Evolutionary conservation across 2,888 invertebrate species (phyloP), one percentile per base, ranked within the genome.

Genomic region (Dryobotodes eremita): DNA sequence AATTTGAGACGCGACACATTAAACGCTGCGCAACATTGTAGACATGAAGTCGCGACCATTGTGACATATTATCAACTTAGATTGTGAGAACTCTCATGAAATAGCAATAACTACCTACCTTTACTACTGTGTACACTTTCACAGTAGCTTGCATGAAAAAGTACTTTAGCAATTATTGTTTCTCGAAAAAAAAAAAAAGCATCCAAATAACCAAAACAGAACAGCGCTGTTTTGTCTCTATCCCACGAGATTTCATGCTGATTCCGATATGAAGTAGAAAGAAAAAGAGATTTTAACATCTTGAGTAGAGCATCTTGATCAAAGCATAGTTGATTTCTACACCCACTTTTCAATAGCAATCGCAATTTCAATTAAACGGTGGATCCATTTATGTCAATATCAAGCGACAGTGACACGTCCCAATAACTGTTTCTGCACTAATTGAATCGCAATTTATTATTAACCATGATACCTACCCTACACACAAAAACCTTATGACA

Each of bases 1-100:
- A 78, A 83, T 83, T 71, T 83, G 23, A 23, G 57, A 79, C 61
- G 36, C 42, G 55, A 31, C 42, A 46, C 23, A 71, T 62, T 57
- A 55, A 76, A 68, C 36, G 36, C 61, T 74, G 31, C 61, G 65
- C 69, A 79, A 73, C 23, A 23, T 36, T 53, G 36, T 55, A 31
- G 8, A 48, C 8, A 31, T 64, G 46, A 20, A 62, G 53, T 69
- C 53, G 46, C 72, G 71, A 57, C 68, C 23, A 77, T 66, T 66
- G 62, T 59, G 36, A 64, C 61, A 68, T 75, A 42, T 59, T 50
- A 73, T 77, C 42, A 53, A 62, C 46, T 55, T 15, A 20, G 10
- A 26, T 66, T 70, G 48, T 57, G 46, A 69, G 62, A 77, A 72
- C 68, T 69, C 17, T 31, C 46, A 36, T 77, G 59, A 50, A 55